Conservation (phyloP, 1,140 invertebrate genomes). For the Drosophila hydei region DNA sequence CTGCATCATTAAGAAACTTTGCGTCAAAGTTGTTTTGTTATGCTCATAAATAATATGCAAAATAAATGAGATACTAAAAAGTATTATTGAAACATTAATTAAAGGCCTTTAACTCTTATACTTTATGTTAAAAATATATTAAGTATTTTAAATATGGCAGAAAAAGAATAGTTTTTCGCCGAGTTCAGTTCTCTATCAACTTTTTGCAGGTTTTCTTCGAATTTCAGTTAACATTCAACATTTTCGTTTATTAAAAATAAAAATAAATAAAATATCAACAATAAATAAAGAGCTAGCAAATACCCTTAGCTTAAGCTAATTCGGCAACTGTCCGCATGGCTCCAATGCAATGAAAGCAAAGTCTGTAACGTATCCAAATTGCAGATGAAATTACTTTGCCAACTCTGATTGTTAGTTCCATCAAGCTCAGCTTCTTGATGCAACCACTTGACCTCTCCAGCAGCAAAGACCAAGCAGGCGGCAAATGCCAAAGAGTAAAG, state of each 20-base stretch:
- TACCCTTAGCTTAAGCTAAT: conserved; percentile 4
- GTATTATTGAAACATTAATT: conserved; percentile 54
- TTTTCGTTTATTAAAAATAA: conserved; percentile 50
- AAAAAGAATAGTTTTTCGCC: not conserved
- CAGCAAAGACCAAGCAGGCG: conserved; percentile 28
- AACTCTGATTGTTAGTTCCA: not conserved
- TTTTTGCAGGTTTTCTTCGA: too few relatives aligned
- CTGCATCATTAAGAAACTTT: conserved; percentile 55
- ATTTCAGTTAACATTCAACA: conserved; percentile 39
- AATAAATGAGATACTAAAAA: conserved; percentile 46
- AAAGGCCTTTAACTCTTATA: not conserved
- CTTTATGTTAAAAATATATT: too few relatives aligned
- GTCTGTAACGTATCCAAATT: not conserved
- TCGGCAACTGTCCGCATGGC: not conserved
- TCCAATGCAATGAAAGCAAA: not conserved
- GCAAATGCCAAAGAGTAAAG: conserved; percentile 57
- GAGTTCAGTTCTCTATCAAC: too few relatives aligned
- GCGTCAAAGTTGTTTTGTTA: conserved; percentile 36
- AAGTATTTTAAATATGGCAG: too few relatives aligned
- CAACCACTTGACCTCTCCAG: not conserved
- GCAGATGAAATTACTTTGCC: not conserved
- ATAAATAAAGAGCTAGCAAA: conserved; percentile 44
- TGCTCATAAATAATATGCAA: conserved; percentile 11
- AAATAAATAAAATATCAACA: conserved; percentile 56
- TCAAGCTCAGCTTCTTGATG: not conserved